These are phyloP conservation scores for Psettodes erumei DNA, from an alignment of 2,113 vertebrate species.

Conservation along the genomic window DNA sequence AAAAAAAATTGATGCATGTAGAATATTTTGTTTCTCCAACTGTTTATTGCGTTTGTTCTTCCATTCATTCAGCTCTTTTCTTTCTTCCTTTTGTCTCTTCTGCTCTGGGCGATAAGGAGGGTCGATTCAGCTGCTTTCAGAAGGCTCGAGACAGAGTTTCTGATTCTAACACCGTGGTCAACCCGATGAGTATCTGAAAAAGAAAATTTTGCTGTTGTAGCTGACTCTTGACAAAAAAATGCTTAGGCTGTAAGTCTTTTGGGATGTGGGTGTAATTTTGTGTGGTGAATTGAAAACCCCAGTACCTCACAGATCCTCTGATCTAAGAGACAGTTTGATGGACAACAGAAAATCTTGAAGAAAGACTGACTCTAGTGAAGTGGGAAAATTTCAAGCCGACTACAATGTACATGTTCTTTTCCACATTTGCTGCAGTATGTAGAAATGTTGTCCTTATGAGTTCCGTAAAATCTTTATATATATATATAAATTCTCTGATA, in stretches of 20 bases:
- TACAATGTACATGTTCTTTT: background rate
- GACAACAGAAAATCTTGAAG: background rate
- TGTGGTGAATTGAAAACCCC: background rate
- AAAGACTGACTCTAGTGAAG: too few species aligned
- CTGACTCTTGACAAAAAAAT: conserved; percentile 4
- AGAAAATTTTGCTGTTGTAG: conserved; percentile 21
- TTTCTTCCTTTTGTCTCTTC: background rate
- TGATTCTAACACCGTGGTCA: conserved; percentile 20
- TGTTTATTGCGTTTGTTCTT: too few species aligned
- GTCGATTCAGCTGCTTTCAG: conserved; percentile 20
- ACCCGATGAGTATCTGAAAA: conserved; percentile 39
- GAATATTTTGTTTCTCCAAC: too few species aligned
- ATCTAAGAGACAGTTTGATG: background rate
- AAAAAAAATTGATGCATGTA: too few species aligned
- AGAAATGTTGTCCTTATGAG: background rate
- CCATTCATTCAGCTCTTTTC: too few species aligned
- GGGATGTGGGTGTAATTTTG: background rate
- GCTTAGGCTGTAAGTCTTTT: conserved; percentile 2
- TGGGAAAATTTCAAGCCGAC: background rate
- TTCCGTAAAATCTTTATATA: background rate
- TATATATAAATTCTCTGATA: background rate
- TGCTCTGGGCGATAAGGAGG: conserved; percentile 32
- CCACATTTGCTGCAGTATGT: background rate
- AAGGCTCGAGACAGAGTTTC: conserved; percentile 7
- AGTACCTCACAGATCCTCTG: conserved; percentile 9